Evolutionary conservation across 2,797 vertebrate genomes (phyloP).

Genomic region (Galago senegalensis): DNA sequence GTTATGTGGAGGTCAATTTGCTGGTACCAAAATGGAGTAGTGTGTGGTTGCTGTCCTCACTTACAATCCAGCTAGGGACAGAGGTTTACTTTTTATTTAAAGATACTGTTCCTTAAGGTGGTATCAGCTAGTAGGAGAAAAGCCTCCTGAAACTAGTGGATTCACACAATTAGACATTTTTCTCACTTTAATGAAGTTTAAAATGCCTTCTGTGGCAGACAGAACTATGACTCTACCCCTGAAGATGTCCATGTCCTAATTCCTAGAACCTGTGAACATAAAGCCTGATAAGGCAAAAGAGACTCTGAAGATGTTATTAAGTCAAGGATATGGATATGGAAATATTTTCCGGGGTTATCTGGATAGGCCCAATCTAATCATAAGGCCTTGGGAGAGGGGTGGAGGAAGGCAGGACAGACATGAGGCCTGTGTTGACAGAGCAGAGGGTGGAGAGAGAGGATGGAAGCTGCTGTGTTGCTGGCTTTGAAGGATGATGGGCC

Average conservation of each 20-base stretch:
- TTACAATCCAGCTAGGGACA: constrained; percentile 7
- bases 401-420: background rate
- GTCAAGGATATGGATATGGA: background rate
- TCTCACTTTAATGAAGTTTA: constrained; percentile 1
- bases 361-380: background rate
- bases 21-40: constrained; percentile 39
- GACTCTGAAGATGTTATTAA: background rate
- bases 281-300: background rate
- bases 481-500: background rate
- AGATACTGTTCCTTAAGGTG: constrained; percentile 11
- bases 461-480: background rate
- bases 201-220: background rate
- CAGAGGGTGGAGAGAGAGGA: background rate
- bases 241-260: background rate
- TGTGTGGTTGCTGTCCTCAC: background rate
- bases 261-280: background rate
- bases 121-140: constrained; percentile 28
- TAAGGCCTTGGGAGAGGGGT: background rate
- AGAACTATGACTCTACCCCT: background rate
- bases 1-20: background rate
- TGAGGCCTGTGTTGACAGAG: background rate
- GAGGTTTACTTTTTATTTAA: constrained; percentile 8
- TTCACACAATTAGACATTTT: constrained; percentile 9
- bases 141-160: background rate
- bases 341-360: constrained; percentile 18